Conservation (phyloP, 2,797 vertebrate species). For the Enteromius unitaeniatus region DNA sequence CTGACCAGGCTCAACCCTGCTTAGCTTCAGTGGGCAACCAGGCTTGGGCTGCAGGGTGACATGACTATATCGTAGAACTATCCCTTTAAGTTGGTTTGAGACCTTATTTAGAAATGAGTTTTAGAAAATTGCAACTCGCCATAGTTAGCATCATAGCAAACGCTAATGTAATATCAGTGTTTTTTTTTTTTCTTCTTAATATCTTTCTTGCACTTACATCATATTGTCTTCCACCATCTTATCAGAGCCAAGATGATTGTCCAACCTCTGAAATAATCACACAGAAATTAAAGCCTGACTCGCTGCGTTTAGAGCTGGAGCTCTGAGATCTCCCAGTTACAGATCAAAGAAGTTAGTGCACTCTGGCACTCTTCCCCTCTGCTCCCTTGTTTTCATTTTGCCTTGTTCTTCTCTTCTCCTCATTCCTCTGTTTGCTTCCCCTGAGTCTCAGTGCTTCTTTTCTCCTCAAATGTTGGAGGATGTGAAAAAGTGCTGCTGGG, state of each 20-base stretch:
- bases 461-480: slow-evolving; percentile 25
- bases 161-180: slow-evolving; percentile 43
- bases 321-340: slow-evolving; percentile 37
- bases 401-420: slow-evolving; percentile 31
- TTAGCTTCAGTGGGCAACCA: too few species aligned
- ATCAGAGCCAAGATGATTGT: slow-evolving; percentile 53
- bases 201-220: slow-evolving; percentile 50
- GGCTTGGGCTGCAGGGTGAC: too few species aligned
- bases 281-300: slow-evolving; percentile 53
- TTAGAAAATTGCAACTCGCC: background rate
- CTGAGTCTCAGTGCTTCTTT: slow-evolving; percentile 24
- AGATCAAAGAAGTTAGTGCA: slow-evolving; percentile 30
- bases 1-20: too few species aligned
- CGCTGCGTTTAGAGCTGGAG: slow-evolving; percentile 24
- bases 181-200: slow-evolving; percentile 17
- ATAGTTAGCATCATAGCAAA: slow-evolving; percentile 2
- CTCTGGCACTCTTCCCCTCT: slow-evolving; percentile 9
- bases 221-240: slow-evolving; percentile 50
- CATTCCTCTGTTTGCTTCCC: slow-evolving; percentile 47
- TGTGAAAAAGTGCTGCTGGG: slow-evolving; percentile 31
- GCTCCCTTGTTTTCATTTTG: background rate
- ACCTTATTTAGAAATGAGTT: background rate
- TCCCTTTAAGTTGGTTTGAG: background rate
- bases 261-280: slow-evolving; percentile 52
- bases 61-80: background rate